Conservation (phyloP, 1,140 invertebrate genomes). For the Zaprionus camerounensis region DNA sequence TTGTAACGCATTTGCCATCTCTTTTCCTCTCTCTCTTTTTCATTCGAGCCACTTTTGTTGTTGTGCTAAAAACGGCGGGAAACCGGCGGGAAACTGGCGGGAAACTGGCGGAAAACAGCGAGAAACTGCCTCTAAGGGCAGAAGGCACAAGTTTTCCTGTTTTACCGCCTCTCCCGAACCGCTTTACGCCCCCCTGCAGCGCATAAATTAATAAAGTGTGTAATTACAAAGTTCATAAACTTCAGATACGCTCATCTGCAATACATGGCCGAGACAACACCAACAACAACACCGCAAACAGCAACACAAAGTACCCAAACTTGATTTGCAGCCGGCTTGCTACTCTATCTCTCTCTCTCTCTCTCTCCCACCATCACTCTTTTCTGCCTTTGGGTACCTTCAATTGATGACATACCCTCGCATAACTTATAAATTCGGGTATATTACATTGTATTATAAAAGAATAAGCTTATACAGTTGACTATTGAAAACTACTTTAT, state of each 20-base stretch:
- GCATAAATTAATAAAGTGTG: constrained; percentile 83
- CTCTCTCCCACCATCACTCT: neutral
- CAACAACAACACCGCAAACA: constrained; percentile 17
- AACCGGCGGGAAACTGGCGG: neutral
- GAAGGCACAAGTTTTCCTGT: constrained; percentile 42
- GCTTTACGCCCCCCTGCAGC: constrained; percentile 52
- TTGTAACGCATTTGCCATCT: constrained; percentile 14
- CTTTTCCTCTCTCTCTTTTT: neutral
- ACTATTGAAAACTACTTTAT: neutral
- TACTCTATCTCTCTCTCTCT: neutral
- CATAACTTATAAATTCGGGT: neutral
- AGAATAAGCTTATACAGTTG: neutral
- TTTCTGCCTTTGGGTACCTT: constrained; percentile 4
- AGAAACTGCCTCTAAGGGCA: constrained; percentile 10
- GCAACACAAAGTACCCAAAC: constrained; percentile 22
- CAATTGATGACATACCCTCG: constrained; percentile 16
- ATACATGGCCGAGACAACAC: constrained; percentile 57
- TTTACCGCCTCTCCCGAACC: constrained; percentile 13
- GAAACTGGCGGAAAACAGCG: neutral
- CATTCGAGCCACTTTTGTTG: constrained; percentile 25
- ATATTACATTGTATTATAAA: neutral
- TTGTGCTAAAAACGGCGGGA: constrained; percentile 6
- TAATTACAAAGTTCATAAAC: constrained; percentile 83
- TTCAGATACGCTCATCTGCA: constrained; percentile 71
- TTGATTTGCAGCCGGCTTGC: constrained; percentile 25